Conservation (phyloP, 2,888 invertebrate species). For the Conomelus anceps region DNA sequence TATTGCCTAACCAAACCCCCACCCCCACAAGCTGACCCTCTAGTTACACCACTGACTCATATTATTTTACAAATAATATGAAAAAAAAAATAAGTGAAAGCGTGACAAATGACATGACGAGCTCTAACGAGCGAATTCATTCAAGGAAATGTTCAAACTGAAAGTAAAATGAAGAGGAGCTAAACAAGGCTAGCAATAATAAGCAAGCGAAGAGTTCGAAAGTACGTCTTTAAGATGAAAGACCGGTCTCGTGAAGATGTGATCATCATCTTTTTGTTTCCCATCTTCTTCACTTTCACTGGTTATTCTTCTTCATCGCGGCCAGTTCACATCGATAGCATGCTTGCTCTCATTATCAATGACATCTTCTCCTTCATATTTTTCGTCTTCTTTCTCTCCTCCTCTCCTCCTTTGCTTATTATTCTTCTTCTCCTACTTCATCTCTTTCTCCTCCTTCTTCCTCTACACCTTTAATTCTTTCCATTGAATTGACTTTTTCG, state of each 20-base stretch:
- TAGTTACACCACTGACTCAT: no score
- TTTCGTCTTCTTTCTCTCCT: neutral
- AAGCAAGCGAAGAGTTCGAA: neutral
- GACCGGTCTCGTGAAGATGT: neutral
- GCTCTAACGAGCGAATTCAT: no score
- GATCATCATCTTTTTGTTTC: neutral
- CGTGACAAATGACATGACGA: no score
- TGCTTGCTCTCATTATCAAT: neutral
- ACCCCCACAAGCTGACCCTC: no score
- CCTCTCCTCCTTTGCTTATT: neutral
- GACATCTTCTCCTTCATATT: no score
- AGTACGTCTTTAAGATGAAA: neutral
- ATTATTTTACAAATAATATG: neutral
- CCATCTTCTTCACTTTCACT: neutral
- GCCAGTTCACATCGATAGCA: neutral
- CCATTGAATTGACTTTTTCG: no score
- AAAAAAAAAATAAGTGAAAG: no score
- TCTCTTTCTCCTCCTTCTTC: neutral
- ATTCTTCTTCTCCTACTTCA: neutral
- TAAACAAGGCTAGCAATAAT: neutral
- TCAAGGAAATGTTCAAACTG: neutral
- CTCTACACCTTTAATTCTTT: neutral
- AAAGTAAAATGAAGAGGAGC: no score
- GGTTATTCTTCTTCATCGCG: neutral
- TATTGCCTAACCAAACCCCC: no score